Conservation (phyloP, 2,113 vertebrate genomes). For the Sander vitreus region DNA sequence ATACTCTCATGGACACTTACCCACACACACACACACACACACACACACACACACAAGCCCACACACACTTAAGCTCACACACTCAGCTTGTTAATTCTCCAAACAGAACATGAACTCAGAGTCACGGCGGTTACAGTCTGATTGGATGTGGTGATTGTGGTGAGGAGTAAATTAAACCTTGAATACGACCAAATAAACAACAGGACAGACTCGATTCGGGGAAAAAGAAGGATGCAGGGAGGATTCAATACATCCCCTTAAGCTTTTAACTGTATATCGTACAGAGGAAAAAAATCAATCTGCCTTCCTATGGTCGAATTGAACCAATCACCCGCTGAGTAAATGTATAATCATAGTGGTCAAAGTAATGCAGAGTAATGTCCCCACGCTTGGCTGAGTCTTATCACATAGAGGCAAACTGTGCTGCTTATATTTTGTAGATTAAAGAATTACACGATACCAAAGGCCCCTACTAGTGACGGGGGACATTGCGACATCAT, state of each 20-base stretch:
- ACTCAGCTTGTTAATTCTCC: constrained; percentile 68
- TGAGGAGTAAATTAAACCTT: constrained; percentile 62
- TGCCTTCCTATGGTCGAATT: constrained; percentile 50
- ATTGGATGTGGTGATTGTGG: constrained; percentile 63
- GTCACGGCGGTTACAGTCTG: constrained; percentile 58
- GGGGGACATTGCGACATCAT: not conserved
- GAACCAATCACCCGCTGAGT: constrained; percentile 57
- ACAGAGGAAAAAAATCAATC: constrained; percentile 45
- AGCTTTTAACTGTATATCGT: constrained; percentile 59
- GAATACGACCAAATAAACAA: constrained; percentile 45
- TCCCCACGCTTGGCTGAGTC: not conserved
- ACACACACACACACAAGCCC: constrained; percentile 29
- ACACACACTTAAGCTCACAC: constrained; percentile 26
- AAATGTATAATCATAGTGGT: constrained; percentile 64
- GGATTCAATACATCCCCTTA: constrained; percentile 47
- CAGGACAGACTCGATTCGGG: constrained; percentile 21
- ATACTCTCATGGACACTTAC: constrained; percentile 83
- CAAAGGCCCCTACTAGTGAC: not conserved
- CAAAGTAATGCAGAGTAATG: constrained; percentile 17
- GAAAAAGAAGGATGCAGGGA: constrained; percentile 36
- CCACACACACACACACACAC: constrained; percentile 42
- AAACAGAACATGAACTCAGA: constrained; percentile 56
- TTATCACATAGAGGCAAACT: not conserved
- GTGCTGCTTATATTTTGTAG: not conserved
- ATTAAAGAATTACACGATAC: not conserved